Evolutionary conservation across 37 sponge, comb jelly and placozoan species (phyloP).

Genomic region (Tethya wilhelma): DNA sequence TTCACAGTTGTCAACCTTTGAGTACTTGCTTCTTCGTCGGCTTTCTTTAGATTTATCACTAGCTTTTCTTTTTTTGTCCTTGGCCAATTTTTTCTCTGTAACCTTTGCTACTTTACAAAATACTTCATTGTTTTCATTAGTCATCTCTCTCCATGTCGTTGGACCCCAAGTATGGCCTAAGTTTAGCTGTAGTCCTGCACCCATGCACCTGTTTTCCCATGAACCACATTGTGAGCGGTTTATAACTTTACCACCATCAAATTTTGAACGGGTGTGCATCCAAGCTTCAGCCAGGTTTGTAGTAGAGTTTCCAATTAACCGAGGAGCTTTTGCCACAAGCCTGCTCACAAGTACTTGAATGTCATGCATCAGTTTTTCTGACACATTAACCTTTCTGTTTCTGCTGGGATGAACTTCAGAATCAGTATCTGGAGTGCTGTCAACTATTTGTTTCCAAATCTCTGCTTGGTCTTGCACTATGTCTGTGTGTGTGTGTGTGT

Average conservation of each 20-base stretch:
- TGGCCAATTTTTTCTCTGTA: not conserved
- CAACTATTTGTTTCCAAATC: too few relatives aligned
- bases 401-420: too few relatives aligned
- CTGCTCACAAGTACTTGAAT: slow-evolving; percentile 14
- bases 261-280: slow-evolving; percentile 51
- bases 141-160: slow-evolving; percentile 9
- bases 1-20: not conserved
- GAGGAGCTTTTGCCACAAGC: slow-evolving; percentile 30
- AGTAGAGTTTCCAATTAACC: slow-evolving; percentile 44
- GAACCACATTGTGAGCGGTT: slow-evolving; percentile 35
- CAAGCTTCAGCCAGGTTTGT: slow-evolving; percentile 54
- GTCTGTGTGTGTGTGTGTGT: too few relatives aligned
- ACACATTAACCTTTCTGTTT: too few relatives aligned
- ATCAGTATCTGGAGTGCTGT: too few relatives aligned
- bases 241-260: slow-evolving; percentile 58
- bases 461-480: too few relatives aligned
- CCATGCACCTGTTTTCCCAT: slow-evolving; percentile 30
- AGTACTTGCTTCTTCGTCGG: slow-evolving; percentile 18
- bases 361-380: too few relatives aligned
- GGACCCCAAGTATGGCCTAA: slow-evolving; percentile 31
- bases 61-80: slow-evolving; percentile 14
- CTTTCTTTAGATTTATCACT: slow-evolving; percentile 12
- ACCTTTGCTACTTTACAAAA: not conserved
- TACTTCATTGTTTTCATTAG: slow-evolving; percentile 11
- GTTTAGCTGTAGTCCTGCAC: slow-evolving; percentile 32